Conservation (phyloP, 2,113 vertebrate genomes). For the Phocoena sinus region DNA sequence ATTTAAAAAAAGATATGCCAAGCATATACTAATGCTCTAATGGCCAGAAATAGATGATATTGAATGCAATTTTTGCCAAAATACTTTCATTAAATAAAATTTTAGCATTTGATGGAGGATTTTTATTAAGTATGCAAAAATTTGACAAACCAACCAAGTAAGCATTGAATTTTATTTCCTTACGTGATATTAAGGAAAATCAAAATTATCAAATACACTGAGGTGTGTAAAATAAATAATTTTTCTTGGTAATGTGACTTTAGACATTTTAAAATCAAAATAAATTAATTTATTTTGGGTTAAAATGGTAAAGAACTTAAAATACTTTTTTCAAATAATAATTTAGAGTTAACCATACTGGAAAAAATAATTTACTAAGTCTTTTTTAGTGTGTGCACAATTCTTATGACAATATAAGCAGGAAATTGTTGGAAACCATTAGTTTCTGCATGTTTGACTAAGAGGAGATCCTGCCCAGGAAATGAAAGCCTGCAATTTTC, state of each 20-base stretch:
- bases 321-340: background rate
- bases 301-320: background rate
- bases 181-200: background rate
- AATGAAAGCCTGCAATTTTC: background rate
- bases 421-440: background rate
- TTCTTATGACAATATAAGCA: background rate
- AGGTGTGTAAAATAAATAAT: background rate
- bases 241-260: background rate
- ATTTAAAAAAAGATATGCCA: background rate
- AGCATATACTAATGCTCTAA: background rate
- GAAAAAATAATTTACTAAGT: background rate
- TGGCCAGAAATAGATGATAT: background rate
- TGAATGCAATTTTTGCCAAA: background rate
- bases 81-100: background rate
- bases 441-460: background rate
- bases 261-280: background rate
- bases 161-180: background rate
- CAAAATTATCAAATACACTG: background rate
- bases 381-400: background rate
- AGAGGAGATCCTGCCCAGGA: accelerated
- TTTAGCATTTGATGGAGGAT: background rate
- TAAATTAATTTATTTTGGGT: background rate
- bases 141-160: background rate
- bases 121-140: background rate
- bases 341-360: background rate